Base-by-base conservation (phyloP, 2,113 vertebrate species). In the Platysteira castanea region DNA sequence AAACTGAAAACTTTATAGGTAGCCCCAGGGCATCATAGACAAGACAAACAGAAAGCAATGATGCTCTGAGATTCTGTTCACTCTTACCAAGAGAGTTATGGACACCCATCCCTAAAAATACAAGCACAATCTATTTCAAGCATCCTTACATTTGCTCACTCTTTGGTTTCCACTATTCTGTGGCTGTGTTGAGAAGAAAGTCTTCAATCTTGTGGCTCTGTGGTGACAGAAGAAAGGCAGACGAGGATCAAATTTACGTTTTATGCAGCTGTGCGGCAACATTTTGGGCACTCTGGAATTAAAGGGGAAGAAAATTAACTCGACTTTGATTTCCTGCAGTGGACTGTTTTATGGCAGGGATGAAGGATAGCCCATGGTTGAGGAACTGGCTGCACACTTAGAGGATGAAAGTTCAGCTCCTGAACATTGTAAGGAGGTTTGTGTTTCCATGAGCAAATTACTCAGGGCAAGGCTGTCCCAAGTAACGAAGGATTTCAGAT, bases 121-220 rank as follows among this genome's bases (percentile, higher is more conserved):
- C 33, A 59, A 22, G 50, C 35, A 47, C 19, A 52, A 9, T 57
- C 82, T 94, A 77, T 96, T 96, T 84, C 68, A 84, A 84, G 46
- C 31, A 49, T 19, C 41, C 31, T 39, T 76, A 35, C 14, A 49
- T 78, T 86, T 78, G 73, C 47, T 89, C 80, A 24, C 41, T 75
- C 67, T 67, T 78, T 44, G 44, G 27, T 63, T 68, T 89, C 64
- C n/a, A 60, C 86, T 50, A 2, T n/a, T 47, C 47, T 84, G 73
- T 81, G 86, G 76, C 77, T 64, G 56, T 70, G 52, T 23, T 67
- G 69, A 93, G 73, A 47, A 91, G 60, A 52, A 75, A 92, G 9
- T 39, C 90, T 84, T 89, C 94, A 95, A 75, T 95, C 65, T 78
- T 78, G 68, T 75, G 71, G 79, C 64, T 76, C 63, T 87, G 91